Evolutionary conservation across 2,113 vertebrate genomes (phyloP).

Genomic region (Labeo rohita): DNA sequence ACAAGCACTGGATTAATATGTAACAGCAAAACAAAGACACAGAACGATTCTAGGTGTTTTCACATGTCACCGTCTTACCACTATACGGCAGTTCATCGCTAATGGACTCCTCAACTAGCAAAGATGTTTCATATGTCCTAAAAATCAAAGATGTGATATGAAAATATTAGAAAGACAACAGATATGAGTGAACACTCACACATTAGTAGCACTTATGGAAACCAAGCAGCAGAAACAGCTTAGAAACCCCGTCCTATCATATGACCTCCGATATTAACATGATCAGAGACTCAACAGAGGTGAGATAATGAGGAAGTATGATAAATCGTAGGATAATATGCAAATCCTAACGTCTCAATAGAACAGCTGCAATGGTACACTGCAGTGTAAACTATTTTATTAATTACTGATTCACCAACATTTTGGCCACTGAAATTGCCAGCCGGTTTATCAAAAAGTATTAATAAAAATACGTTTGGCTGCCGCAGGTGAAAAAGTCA

Average conservation of each 20-base stretch:
- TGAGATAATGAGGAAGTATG: too few species aligned
- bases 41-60: neutral
- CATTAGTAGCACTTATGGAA: neutral
- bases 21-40: neutral
- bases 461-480: neutral
- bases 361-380: neutral
- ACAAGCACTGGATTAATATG: neutral
- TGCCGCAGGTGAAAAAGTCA: neutral
- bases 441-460: neutral
- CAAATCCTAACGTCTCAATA: neutral
- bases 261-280: neutral
- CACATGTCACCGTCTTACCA: conserved; percentile 75
- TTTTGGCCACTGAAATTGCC: neutral
- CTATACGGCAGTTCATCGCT: conserved; percentile 97
- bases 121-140: conserved; percentile 95
- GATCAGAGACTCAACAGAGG: neutral
- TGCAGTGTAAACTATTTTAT: neutral
- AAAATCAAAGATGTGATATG: conserved; percentile 50
- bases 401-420: neutral
- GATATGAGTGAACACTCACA: neutral
- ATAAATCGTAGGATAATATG: too few species aligned
- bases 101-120: conserved; percentile 93
- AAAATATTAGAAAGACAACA: neutral
- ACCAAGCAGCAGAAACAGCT: neutral
- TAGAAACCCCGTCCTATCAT: neutral